Conservation (phyloP, 92 coral and sea anemone species). For the Pocillopora meandrina region DNA sequence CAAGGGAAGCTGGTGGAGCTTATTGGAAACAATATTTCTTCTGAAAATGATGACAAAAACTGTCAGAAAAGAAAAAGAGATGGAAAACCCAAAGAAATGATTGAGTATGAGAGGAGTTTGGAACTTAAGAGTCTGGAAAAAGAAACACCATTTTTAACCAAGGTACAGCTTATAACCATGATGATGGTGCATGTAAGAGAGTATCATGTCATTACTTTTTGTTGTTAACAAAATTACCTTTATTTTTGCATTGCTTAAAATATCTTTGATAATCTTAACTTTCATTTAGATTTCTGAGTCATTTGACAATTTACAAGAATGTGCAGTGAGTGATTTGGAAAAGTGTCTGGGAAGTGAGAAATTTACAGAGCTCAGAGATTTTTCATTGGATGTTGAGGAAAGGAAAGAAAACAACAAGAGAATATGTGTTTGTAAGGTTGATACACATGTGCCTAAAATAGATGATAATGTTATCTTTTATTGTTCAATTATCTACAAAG, state of each 20-base stretch:
- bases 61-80: background rate
- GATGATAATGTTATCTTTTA: background rate
- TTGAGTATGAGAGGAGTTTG: background rate
- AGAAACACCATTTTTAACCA: background rate
- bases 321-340: constrained; percentile 1
- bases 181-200: background rate
- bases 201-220: background rate
- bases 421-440: constrained; percentile 28
- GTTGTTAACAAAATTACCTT: too few species aligned
- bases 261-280: too few species aligned
- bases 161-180: constrained; percentile 1
- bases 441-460: background rate
- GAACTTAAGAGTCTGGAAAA: background rate
- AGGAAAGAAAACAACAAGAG: constrained; percentile 7
- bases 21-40: background rate
- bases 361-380: constrained; percentile 14
- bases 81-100: background rate
- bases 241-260: too few species aligned
- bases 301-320: constrained; percentile 2
- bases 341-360: background rate
- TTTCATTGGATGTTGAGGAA: background rate
- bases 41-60: background rate
- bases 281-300: constrained; percentile 34
- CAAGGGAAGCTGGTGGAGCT: constrained; percentile 48
- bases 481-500: too few species aligned